Base-by-base conservation (phyloP, 1,140 invertebrate species). In the Sinella curviseta region DNA sequence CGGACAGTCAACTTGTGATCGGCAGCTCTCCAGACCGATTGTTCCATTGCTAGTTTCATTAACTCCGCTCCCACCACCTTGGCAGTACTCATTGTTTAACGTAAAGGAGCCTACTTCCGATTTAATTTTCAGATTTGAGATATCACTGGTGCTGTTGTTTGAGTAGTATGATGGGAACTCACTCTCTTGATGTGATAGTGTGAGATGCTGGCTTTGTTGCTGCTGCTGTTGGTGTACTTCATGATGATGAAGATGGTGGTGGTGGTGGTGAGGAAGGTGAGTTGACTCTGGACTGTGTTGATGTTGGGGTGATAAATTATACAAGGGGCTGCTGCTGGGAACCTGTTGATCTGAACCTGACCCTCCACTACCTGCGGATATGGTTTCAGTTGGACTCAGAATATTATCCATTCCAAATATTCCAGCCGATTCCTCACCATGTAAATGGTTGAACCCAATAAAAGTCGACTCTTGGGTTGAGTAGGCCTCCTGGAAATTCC, bases 61-160 rank as follows among this genome's bases (percentile, higher is more conserved):
- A 8, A 26, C 8, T 4, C 24, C 39, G 36, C 73, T 81, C 74
- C 77, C 55, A 54, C 77, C 55, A 54, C 77, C 39, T n/a, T 74
- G 36, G 31, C 77, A 48, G 48, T 70, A 77, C 26, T 77, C 57
- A 70, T 55, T 80, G 74, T 65, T 55, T 33, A 77, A 30, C 26
- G 80, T 39, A 74, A 81, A 81, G 55, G 77, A 75, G 73, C 73
- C 60, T 60, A 81, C 74, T 81, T 81, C 80, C 80, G 77, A 78
- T 65, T 81, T 81, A 16, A 78, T 77, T 81, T 79, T 79, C 26
- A 31, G 65, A 70, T 70, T 70, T 31, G 31, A 70, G 65, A 70
- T 30, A 70, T 24, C 26, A 4, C 57, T n/a, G 26, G n/a, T n/a
- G n/a, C 57, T 65, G 57, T 4, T 70, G 12, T 33, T 30, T 12